A percentile compares a stretch with the other conserved stretches of the same genome.
Evolutionary conservation across 2,113 vertebrate species (phyloP).

Genomic region (Thalassarche chlororhynchos): DNA sequence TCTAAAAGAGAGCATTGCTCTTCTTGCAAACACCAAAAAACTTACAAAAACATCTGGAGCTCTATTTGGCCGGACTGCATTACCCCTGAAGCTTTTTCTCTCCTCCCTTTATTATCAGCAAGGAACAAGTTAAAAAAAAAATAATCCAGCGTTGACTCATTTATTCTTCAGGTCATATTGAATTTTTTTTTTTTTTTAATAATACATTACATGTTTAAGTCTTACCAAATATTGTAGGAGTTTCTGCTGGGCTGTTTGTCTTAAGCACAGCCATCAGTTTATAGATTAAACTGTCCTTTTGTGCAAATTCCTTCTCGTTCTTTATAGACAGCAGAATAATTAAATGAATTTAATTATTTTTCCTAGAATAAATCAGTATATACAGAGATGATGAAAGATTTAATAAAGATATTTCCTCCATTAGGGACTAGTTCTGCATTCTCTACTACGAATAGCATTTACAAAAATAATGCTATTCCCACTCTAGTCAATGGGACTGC

Average conservation of each 20-base stretch:
- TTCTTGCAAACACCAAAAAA: neutral
- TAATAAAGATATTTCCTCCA: constrained; percentile 30
- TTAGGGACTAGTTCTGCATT: constrained; percentile 18
- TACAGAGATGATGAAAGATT: constrained; percentile 9
- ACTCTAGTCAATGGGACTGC: neutral
- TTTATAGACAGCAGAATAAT: constrained; percentile 21
- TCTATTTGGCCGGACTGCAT: neutral
- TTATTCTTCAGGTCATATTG: neutral
- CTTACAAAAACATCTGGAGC: neutral
- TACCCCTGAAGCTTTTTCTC: neutral
- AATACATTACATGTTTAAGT: neutral
- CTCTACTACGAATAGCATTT: neutral
- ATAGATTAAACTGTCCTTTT: neutral
- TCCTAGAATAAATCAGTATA: neutral
- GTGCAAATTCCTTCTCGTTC: neutral
- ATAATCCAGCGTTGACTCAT: neutral
- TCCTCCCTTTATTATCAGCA: neutral
- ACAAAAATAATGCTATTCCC: neutral
- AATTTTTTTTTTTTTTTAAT: neutral
- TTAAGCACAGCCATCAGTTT: neutral
- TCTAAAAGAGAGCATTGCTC: neutral
- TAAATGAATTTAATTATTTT: constrained; percentile 49
- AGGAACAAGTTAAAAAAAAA: neutral
- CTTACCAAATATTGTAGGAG: neutral
- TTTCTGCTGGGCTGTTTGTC: neutral